Conservation (phyloP, 2,113 vertebrate genomes). For the Charina bottae region DNA sequence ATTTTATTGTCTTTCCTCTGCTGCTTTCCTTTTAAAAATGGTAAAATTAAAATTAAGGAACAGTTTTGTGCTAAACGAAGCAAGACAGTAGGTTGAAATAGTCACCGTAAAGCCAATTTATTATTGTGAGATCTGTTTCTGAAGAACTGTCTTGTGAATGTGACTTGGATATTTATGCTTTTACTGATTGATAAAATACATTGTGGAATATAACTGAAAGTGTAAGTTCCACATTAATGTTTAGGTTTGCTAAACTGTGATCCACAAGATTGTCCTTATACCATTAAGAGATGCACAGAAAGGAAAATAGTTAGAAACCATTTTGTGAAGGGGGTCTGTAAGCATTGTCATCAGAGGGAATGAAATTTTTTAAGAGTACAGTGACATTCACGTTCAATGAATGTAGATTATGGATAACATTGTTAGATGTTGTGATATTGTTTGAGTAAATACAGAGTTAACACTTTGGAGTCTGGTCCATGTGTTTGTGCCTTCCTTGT, state of each 20-base stretch:
- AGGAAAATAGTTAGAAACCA: not conserved
- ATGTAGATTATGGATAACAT: not conserved
- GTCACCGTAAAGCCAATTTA: not conserved
- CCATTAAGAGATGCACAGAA: not conserved
- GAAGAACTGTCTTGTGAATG: not conserved
- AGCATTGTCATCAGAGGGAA: not conserved
- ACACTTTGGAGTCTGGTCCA: no score
- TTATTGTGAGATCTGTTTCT: not conserved
- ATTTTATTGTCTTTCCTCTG: constrained; percentile 10
- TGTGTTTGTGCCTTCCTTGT: not conserved
- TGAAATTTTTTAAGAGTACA: not conserved
- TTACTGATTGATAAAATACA: not conserved
- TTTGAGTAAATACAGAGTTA: not conserved
- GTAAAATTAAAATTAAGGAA: not conserved
- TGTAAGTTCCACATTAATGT: not conserved
- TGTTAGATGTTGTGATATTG: not conserved
- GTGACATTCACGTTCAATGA: not conserved
- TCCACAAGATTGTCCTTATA: not conserved
- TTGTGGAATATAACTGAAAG: not conserved
- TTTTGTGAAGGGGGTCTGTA: not conserved
- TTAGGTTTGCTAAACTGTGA: not conserved
- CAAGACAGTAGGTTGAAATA: not conserved
- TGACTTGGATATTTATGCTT: not conserved
- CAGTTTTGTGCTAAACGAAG: not conserved
- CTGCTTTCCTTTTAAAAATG: not conserved